Percentiles rank a stretch among this genome's conserved stretches.
phyloP scores from a whole-genome alignment of 1,140 invertebrate genomes.

The Drosophila varians region DNA sequence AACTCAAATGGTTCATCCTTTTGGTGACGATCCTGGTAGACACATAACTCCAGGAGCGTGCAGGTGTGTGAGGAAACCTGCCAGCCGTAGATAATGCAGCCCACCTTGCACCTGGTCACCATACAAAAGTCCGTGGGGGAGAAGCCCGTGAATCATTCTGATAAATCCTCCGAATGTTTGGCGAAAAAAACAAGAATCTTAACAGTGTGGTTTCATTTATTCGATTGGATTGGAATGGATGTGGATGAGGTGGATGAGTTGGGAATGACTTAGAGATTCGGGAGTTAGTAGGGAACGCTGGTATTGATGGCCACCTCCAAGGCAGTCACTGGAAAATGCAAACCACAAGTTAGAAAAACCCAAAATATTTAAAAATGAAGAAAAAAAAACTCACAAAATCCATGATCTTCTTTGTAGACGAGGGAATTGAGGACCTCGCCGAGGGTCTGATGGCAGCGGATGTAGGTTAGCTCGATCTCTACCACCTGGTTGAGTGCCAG shows the following conservation, averaged over 20 bases:
- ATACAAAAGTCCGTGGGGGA: not conserved
- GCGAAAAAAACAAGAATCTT: not conserved
- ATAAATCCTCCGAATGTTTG: not conserved
- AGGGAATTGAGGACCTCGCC: constrained; percentile 55
- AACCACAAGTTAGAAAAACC: not conserved
- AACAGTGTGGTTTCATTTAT: not conserved
- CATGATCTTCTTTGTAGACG: constrained; percentile 54
- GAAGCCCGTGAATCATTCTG: not conserved
- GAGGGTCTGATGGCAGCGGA: constrained; percentile 72
- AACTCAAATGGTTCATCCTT: not conserved
- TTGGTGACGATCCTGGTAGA: not conserved
- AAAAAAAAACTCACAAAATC: constrained; percentile 59
- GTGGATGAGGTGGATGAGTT: not conserved
- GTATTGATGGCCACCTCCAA: constrained; percentile 68
- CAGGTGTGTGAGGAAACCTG: constrained; percentile 15
- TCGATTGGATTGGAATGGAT: not conserved
- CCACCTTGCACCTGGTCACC: constrained; percentile 2
- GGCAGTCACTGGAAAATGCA: constrained; percentile 47
- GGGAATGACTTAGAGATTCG: not conserved
- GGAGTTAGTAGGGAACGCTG: constrained; percentile 49
- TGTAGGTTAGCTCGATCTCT: constrained; percentile 72
- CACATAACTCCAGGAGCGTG: no score
- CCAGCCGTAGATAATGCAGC: constrained; percentile 3
- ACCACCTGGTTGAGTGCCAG: constrained; percentile 58
- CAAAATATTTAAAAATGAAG: no score